Base-by-base conservation (phyloP, 2,113 vertebrate species). In the Polypterus bichir region DNA sequence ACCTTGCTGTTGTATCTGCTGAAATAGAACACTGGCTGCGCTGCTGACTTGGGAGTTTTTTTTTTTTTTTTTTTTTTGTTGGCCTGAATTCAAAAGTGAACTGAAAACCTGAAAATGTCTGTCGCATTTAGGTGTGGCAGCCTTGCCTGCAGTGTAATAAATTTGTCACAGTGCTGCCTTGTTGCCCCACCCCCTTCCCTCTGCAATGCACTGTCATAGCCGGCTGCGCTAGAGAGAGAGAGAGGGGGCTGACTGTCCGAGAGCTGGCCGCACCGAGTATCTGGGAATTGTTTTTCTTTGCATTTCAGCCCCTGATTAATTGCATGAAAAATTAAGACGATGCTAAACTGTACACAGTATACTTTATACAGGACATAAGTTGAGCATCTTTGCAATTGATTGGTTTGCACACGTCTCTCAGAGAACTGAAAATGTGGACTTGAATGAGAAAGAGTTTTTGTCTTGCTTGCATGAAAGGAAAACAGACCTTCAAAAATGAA, bases 261-360 rank as follows among this genome's bases (percentile, higher is more conserved):
- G 66, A 58, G 68, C 47, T 65, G 60, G 66, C 63, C 68, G 67
- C 66, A 66, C 68, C 55, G 60, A 27, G 27, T 27, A 27, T 27
- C 27, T 27, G 27, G 27, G 27, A 27, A 27, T 27, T 27, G 27
- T 27, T 27, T 27, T 27, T 27, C 27, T 27, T 27, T 27, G 27
- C 27, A 27, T 27, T 27, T 27, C 27, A 27, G 27, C 27, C 27
- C 27, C 27, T 27, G 27, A 27, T 27, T 27, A 27, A 27, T 27
- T 27, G 27, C 27, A 27, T 27, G 27, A 27, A 27, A 27, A 27
- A 27, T 27, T 27, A 27, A 27, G 27, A 2, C 27, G 27, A 27
- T 27, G 27, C 27, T 27, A 27, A 27, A 27, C 27, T 27, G 27
- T 27, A 27, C 27, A 27, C 27, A 27, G 27, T 27, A 27, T 27